A percentile compares a stretch with the other conserved stretches of the same genome.
Conservation (phyloP, 2,113 vertebrate genomes). For the Tachysurus fulvidraco region DNA sequence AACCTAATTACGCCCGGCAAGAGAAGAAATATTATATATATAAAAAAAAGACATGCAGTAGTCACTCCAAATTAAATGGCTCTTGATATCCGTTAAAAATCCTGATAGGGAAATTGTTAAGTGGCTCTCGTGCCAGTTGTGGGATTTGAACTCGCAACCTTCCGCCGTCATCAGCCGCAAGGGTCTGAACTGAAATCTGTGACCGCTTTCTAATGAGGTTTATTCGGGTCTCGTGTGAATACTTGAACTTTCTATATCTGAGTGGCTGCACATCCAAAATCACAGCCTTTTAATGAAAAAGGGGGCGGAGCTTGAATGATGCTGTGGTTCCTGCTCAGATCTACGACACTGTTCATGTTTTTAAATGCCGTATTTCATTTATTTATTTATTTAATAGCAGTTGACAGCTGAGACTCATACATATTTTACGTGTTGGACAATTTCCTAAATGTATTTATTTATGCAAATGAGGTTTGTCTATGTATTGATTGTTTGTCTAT, state of each 20-base stretch:
- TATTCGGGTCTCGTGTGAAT: not conserved
- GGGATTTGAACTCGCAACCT: not conserved
- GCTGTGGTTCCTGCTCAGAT: no score
- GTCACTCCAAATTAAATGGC: constrained; percentile 16
- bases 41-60: not conserved
- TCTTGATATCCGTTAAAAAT: not conserved
- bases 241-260: not conserved
- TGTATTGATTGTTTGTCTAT: no score
- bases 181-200: not conserved
- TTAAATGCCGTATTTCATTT: no score
- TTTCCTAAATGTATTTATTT: no score
- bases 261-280: not conserved
- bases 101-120: not conserved
- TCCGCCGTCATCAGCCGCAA: not conserved
- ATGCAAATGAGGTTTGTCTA: no score
- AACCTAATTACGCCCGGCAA: constrained; percentile 34
- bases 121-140: not conserved
- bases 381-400: no score
- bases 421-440: no score
- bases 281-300: not conserved
- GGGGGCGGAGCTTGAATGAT: not conserved
- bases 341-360: no score
- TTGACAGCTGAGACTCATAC: no score
- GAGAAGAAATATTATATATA: not conserved
- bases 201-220: not conserved